Conservation (phyloP, 1,140 invertebrate genomes). For the Nasonia giraulti region DNA sequence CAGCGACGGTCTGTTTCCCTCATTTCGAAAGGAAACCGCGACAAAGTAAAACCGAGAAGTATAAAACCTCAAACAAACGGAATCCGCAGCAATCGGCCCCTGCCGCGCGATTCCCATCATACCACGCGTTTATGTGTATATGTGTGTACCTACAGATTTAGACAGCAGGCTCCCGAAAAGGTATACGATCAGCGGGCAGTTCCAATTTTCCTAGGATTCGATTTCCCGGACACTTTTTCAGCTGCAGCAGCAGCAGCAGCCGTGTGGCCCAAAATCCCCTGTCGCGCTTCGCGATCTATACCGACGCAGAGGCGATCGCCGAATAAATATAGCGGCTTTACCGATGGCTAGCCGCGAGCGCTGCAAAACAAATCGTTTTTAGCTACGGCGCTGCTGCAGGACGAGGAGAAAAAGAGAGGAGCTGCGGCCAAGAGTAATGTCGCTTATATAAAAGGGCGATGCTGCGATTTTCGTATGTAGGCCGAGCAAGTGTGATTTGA, state of each 20-base stretch:
- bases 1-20: neutral
- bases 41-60: neutral
- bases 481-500: too few species aligned
- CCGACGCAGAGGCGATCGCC: constrained; percentile 22
- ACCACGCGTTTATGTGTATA: neutral
- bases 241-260: neutral
- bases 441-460: neutral
- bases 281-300: constrained; percentile 37
- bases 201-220: constrained; percentile 49
- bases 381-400: neutral
- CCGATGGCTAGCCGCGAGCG: constrained; percentile 7
- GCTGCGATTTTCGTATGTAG: neutral
- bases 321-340: constrained; percentile 51
- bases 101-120: neutral
- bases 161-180: constrained; percentile 15
- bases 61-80: neutral
- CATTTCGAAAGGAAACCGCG: neutral
- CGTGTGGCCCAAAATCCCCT: constrained; percentile 37
- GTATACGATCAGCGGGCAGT: constrained; percentile 25
- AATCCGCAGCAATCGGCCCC: neutral
- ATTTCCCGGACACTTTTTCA: constrained; percentile 49
- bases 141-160: constrained; percentile 25
- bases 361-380: constrained; percentile 49
- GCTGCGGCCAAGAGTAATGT: neutral
- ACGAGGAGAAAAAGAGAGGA: neutral